phyloP scores from a whole-genome alignment of 2,113 vertebrate genomes.

The Corythornis cristatus region DNA sequence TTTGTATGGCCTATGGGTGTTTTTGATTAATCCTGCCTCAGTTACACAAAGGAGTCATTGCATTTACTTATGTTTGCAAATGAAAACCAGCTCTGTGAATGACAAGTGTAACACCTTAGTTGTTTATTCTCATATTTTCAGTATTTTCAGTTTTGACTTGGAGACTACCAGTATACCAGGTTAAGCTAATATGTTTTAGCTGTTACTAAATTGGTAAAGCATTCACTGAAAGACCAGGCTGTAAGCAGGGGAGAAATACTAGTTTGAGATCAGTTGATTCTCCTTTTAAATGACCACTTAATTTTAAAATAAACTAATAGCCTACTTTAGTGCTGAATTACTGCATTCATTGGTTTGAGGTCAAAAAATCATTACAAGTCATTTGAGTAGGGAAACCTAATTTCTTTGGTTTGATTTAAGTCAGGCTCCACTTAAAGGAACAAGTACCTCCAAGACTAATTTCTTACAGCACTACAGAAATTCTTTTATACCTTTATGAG shows the following conservation, averaged over 20 bases:
- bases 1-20: background rate
- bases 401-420: background rate
- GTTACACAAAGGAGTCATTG: background rate
- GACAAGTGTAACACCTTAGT: background rate
- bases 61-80: background rate
- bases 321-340: background rate
- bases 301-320: background rate
- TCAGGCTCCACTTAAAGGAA: background rate
- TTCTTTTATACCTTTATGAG: background rate
- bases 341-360: background rate
- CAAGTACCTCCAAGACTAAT: background rate
- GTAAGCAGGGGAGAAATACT: background rate
- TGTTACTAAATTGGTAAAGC: background rate
- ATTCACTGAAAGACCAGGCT: background rate
- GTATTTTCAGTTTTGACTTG: background rate
- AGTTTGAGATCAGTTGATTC: background rate
- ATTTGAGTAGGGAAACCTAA: background rate
- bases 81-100: rapidly evolving
- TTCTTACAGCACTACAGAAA: background rate
- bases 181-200: background rate
- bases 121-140: background rate
- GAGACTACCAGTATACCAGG: background rate
- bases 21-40: background rate
- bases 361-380: background rate
- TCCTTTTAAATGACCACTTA: constrained; percentile 9